These are phyloP conservation scores for Drosophila prolongata DNA, from an alignment of 2,888 invertebrate species.

Conservation along the genomic window DNA sequence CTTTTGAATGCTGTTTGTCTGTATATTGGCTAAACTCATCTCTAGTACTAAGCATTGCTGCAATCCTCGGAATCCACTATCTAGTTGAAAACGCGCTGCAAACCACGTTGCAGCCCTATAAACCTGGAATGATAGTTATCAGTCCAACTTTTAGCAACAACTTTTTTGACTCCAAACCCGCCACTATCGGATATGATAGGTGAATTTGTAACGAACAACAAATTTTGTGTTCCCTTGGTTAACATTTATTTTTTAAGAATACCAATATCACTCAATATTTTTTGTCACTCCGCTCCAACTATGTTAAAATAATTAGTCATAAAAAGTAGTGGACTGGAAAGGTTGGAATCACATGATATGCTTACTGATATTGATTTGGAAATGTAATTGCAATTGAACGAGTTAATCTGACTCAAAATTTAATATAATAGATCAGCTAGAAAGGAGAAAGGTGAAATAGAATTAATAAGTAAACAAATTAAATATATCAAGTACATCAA, in stretches of 20 bases:
- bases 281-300: slow-evolving; percentile 7
- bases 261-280: slow-evolving; percentile 9
- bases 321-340: slow-evolving; percentile 5
- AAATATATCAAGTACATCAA: slow-evolving; percentile 58
- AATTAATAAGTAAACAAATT: slow-evolving; percentile 66
- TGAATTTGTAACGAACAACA: slow-evolving; percentile 9
- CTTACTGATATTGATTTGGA: slow-evolving; percentile 21
- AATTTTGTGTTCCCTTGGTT: not conserved
- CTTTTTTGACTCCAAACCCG: not conserved
- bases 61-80: slow-evolving; percentile 19
- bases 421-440: slow-evolving; percentile 55
- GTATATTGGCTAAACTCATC: slow-evolving; percentile 19
- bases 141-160: not conserved
- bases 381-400: slow-evolving; percentile 34
- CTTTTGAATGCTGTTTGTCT: not conserved
- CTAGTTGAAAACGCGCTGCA: slow-evolving; percentile 7
- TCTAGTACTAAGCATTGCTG: slow-evolving; percentile 8
- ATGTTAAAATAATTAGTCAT: slow-evolving; percentile 11
- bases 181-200: not conserved
- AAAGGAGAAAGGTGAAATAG: slow-evolving; percentile 79
- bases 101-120: not conserved
- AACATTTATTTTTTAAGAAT: slow-evolving; percentile 2
- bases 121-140: not conserved
- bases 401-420: slow-evolving; percentile 24
- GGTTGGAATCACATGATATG: slow-evolving; percentile 10